These are phyloP conservation scores for Tribolium castaneum DNA, from an alignment of 1,140 invertebrate genomes.

Conservation along the genomic window DNA sequence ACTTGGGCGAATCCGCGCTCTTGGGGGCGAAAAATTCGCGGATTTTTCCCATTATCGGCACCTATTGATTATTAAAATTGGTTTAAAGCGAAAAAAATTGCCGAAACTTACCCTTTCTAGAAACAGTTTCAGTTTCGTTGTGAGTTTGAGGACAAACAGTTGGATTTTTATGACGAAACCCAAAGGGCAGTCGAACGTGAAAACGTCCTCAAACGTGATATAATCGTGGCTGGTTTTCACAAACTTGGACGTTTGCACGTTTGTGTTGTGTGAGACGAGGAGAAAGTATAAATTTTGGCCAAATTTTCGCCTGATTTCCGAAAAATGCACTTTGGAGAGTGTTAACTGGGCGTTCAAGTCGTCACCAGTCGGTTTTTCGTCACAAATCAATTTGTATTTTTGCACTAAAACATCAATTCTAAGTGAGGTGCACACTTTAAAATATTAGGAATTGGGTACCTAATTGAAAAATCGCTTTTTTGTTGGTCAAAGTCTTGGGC, in stretches of 20 bases:
- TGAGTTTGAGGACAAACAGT: background rate
- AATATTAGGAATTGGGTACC: background rate
- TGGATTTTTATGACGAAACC: background rate
- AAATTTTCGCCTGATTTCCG: background rate
- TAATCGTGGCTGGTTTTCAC: background rate
- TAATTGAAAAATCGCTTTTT: background rate
- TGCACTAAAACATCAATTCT: background rate
- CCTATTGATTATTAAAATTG: background rate
- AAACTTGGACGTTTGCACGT: background rate
- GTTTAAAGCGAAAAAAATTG: too few species aligned
- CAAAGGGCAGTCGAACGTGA: background rate
- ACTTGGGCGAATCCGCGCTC: background rate
- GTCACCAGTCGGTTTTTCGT: background rate
- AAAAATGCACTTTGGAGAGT: background rate
- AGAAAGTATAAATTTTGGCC: background rate
- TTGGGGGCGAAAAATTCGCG: background rate
- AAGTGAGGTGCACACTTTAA: background rate
- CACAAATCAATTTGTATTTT: background rate
- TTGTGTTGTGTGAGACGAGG: background rate
- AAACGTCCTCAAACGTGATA: background rate
- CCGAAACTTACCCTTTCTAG: background rate
- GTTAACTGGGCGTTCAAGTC: background rate
- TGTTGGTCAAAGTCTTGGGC: background rate
- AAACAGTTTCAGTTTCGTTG: background rate
- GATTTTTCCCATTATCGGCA: background rate